These are phyloP conservation scores for Sinocyclocheilus maitianheensis DNA, from an alignment of 2,113 vertebrate species.

Conservation along the genomic window DNA sequence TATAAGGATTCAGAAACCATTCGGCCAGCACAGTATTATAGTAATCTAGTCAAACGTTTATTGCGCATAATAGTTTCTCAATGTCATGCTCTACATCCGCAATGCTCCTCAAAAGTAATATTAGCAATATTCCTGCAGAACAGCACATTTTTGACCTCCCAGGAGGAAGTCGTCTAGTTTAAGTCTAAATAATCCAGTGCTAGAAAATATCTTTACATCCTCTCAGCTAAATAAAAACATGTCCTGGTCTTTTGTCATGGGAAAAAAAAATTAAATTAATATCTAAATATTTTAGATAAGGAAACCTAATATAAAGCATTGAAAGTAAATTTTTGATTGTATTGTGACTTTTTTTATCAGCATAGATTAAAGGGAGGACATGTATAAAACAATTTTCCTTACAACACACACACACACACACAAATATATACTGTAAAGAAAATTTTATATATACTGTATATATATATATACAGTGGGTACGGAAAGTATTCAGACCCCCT, in stretches of 20 bases:
- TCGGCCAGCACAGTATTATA: slow-evolving; percentile 1
- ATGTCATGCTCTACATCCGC: neutral
- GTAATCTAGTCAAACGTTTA: neutral
- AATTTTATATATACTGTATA: too few species aligned
- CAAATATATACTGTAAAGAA: too few species aligned
- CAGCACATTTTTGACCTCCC: neutral
- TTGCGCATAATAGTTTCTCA: neutral
- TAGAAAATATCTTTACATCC: neutral
- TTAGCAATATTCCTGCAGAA: neutral
- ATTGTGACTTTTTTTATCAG: neutral
- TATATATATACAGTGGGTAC: too few species aligned
- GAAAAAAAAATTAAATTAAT: neutral
- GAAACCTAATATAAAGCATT: neutral
- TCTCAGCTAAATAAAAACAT: neutral
- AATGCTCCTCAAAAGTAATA: neutral
- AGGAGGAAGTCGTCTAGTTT: neutral
- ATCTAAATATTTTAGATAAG: neutral
- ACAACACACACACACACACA: too few species aligned
- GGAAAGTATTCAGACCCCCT: too few species aligned
- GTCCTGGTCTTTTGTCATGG: neutral
- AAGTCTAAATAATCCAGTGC: neutral
- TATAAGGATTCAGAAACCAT: neutral
- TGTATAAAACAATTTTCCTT: neutral
- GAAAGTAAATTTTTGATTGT: neutral
- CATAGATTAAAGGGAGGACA: neutral